Conservation (phyloP, 2,888 invertebrate genomes). For the Macrophya annulata region DNA sequence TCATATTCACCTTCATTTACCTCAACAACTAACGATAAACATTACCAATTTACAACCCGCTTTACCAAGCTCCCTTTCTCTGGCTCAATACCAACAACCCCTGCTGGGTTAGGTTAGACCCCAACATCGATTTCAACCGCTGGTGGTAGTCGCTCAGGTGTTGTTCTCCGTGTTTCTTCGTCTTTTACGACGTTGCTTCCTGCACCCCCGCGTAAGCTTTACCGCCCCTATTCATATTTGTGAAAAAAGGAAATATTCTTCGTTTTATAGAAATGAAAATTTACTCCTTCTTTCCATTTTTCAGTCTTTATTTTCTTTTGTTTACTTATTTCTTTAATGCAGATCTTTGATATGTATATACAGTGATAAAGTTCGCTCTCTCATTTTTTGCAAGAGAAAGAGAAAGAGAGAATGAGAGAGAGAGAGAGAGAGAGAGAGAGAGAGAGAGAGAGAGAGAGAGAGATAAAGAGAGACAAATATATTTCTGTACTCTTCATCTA, state of each 20-base stretch:
- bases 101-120: slow-evolving; percentile 67
- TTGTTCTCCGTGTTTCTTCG: slow-evolving; percentile 57
- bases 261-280: background rate
- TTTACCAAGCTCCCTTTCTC: slow-evolving; percentile 54
- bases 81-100: slow-evolving; percentile 63
- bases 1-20: background rate
- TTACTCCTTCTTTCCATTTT: background rate
- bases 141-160: slow-evolving; percentile 64
- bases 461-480: background rate
- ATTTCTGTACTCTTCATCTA: background rate
- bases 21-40: background rate
- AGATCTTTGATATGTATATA: background rate
- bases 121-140: slow-evolving; percentile 71
- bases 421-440: background rate
- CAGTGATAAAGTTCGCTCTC: background rate
- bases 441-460: background rate
- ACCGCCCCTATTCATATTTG: slow-evolving; percentile 1
- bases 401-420: background rate
- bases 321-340: background rate
- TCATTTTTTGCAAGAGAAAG: background rate
- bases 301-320: background rate
- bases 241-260: background rate
- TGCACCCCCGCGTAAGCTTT: background rate
- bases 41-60: slow-evolving; percentile 27
- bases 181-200: slow-evolving; percentile 3